Conservation (phyloP, 2,113 vertebrate species). For the Nannobrachium achirus region DNA sequence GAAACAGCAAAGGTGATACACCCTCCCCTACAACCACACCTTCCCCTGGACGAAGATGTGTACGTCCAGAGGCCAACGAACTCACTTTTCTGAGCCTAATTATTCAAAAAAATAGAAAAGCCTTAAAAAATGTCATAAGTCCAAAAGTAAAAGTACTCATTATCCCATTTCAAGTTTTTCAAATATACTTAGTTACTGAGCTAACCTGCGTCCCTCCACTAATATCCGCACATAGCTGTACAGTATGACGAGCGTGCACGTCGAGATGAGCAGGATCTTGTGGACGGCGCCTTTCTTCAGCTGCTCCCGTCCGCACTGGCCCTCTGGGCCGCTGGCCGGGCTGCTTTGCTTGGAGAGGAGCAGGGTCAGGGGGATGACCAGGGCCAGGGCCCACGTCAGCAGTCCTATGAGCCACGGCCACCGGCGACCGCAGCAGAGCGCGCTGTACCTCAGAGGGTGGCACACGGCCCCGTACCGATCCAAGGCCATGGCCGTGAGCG, state of each 20-base stretch:
- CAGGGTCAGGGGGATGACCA: constrained; percentile 70
- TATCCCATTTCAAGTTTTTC: too few relatives aligned
- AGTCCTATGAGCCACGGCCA: constrained; percentile 75
- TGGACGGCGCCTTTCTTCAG: constrained; percentile 54
- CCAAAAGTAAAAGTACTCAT: too few relatives aligned
- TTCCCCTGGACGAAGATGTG: too few relatives aligned
- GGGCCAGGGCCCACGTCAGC: constrained; percentile 71
- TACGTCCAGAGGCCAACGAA: too few relatives aligned
- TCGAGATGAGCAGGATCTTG: constrained; percentile 69
- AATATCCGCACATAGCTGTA: constrained; percentile 78
- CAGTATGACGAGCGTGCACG: constrained; percentile 73
- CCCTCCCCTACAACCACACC: too few relatives aligned
- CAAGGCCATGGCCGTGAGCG: constrained; percentile 80
- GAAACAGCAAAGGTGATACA: too few relatives aligned
- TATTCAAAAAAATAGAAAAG: too few relatives aligned
- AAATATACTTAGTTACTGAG: too few relatives aligned
- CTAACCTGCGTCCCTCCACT: constrained; percentile 69
- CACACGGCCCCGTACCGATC: constrained; percentile 81
- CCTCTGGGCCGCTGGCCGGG: rapidly evolving
- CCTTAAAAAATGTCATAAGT: too few relatives aligned
- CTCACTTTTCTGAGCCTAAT: too few relatives aligned
- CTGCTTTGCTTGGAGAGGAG: not conserved
- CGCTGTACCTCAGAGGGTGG: constrained; percentile 75
- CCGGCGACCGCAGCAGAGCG: constrained; percentile 19
- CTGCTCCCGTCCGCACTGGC: constrained; percentile 49